Evolutionary conservation across 1,140 invertebrate genomes (phyloP).

Genomic region (Drosophila sp.): DNA sequence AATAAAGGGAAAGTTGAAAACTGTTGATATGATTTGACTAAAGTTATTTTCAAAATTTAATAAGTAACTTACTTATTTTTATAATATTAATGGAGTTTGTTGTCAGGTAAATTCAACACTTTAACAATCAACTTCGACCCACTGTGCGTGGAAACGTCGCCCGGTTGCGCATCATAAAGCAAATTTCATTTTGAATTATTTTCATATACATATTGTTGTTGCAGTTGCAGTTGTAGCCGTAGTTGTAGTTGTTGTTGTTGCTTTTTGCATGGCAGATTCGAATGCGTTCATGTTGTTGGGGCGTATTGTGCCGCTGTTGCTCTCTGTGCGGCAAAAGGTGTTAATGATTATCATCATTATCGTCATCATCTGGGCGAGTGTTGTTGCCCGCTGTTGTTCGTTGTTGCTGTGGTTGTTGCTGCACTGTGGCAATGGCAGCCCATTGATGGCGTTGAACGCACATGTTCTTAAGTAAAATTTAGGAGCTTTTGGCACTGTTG

Average conservation of each 20-base stretch:
- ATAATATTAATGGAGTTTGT: background rate
- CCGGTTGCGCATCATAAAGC: slow-evolving; percentile 84
- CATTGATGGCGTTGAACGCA: slow-evolving; percentile 76
- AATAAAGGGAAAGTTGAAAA: too few species aligned
- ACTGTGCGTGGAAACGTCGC: slow-evolving; percentile 71
- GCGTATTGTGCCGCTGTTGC: slow-evolving; percentile 62
- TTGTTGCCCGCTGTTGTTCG: slow-evolving; percentile 7
- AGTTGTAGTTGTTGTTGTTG: slow-evolving; percentile 30
- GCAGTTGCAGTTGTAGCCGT: slow-evolving; percentile 25
- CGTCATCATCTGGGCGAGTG: slow-evolving; percentile 58
- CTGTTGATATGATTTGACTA: too few species aligned
- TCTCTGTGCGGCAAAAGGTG: slow-evolving; percentile 80
- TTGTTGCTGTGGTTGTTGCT: slow-evolving; percentile 11
- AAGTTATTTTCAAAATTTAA: too few species aligned
- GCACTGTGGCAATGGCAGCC: slow-evolving; percentile 55
- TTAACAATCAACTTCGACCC: background rate
- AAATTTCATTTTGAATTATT: slow-evolving; percentile 85
- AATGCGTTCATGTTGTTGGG: slow-evolving; percentile 55
- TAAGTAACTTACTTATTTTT: too few species aligned
- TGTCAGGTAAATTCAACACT: background rate
- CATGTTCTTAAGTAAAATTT: slow-evolving; percentile 84
- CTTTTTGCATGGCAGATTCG: slow-evolving; percentile 35
- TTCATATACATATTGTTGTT: slow-evolving; percentile 72
- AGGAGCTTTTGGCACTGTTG: slow-evolving; percentile 76
- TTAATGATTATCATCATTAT: slow-evolving; percentile 82